Evolutionary conservation across 2,113 vertebrate genomes (phyloP), one percentile per base, ranked within the genome.

Genomic region (Dipodomys ordii): DNA sequence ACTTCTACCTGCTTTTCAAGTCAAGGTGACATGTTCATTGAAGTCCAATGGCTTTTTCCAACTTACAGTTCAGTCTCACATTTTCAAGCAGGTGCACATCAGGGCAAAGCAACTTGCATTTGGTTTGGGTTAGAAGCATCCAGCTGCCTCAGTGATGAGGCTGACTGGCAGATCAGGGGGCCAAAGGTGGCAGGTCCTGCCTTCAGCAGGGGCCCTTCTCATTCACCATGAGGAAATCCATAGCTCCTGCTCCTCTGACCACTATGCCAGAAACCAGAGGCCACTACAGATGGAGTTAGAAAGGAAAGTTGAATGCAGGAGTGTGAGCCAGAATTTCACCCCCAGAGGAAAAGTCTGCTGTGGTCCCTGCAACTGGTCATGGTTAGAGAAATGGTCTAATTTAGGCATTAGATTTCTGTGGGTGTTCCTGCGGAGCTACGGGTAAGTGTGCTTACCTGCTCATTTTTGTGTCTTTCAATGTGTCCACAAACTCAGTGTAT

Each of bases 331-430:
- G 64, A 6, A 7, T 44, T 68, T 85, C 60, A 28, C 28, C 73
- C 30, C 62, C 9, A 2, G 4, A 20, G 73, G 65, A 23, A 90
- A 64, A 72, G 18, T 44, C 2, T 23, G 27, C 6, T 28, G 12
- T 30, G 15, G 27, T 18, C 60, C 13, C 39, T 2, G 16, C 68
- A 60, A 79, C 67, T n/a, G 88, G 67, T 18, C 22, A 27, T 80
- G 57, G 12, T 64, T 77, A 12, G 71, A 80, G 28, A 44, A 69
- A 3, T 19, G 44, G 60, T 60, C 69, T 6, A 11, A 71, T 23
- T 0, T 57, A 11, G 23, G 69, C 32, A 73, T 0, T 18, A n/a
- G 1, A 5, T 74, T 46, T 69, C 82, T 9, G 0, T 1, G n/a
- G 6, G 4, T 13, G 27, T 71, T 79, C 32, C 71, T n/a, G 8